Base-by-base conservation (phyloP, 2,797 vertebrate species). In the Phalloptychus januarius region DNA sequence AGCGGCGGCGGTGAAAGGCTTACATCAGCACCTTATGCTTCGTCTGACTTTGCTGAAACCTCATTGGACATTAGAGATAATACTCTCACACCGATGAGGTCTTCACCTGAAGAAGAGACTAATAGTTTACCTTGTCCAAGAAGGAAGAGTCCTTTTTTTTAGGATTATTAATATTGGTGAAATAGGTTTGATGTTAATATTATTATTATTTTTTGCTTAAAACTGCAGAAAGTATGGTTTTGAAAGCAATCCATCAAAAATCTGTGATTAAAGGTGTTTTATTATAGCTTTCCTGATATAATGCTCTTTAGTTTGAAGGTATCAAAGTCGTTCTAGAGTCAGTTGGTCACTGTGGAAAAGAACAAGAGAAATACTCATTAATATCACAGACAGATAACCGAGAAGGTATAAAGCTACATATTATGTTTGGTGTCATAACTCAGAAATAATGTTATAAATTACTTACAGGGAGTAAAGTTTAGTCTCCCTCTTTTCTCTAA, bases 1-100 rank as follows among this genome's bases (percentile, higher is more conserved):
- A 31, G 85, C 79, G 91, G 91, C 88, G 76, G 87, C 77, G 87
- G 81, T 82, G 79, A 89, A 91, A 87, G 1, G 84, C 77, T 71
- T 76, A 79, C 77, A 83, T 92, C 85, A 92, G 89, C 90, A 16
- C 7, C 78, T 80, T 50, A 18, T 5, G 16, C 40, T 77, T 78
- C 33, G 48, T 77, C 65, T 77, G 83, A 89, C 80, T 87, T 83
- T 77, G 85, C 87, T 67, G 72, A 12, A 67, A 83, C 75, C 88
- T 82, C 75, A 83, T 82, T 88, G 79, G 83, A 80, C 79, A 73
- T 83, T 78, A 76, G 25, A 78, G 85, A 79, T 89, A 82, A 87
- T 81, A 74, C 75, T 78, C 75, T 82, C 56, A 0, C 25, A 79
- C 71, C 76, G 83, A 81, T 70, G 83, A 77, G 73, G 28, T 77